These are phyloP conservation scores for Ceratina calcarata DNA, from an alignment of 1,140 invertebrate genomes.

Conservation along the genomic window DNA sequence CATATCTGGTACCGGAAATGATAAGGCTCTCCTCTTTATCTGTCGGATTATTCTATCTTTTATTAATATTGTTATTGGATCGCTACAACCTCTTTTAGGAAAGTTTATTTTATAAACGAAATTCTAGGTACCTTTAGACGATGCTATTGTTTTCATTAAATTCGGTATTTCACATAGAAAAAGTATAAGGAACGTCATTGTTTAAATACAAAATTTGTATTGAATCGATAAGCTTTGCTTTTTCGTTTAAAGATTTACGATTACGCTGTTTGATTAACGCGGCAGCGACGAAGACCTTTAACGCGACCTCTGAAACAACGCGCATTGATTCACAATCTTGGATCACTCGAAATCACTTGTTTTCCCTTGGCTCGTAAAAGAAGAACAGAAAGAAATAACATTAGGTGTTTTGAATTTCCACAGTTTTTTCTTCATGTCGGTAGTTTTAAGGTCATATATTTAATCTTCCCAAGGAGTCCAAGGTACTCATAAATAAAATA, in stretches of 20 bases:
- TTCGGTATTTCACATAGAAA: too few relatives aligned
- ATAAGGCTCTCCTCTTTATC: slow-evolving; percentile 10
- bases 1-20: slow-evolving; percentile 28
- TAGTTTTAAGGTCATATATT: slow-evolving; percentile 4
- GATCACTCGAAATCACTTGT: slow-evolving; percentile 35
- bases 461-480: background rate
- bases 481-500: too few relatives aligned
- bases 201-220: background rate
- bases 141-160: too few relatives aligned
- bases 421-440: slow-evolving; percentile 1
- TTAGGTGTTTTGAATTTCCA: background rate
- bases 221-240: background rate
- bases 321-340: slow-evolving; percentile 34
- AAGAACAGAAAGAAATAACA: slow-evolving; percentile 14
- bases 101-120: too few relatives aligned
- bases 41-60: background rate
- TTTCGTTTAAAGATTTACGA: background rate
- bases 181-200: too few relatives aligned
- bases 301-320: slow-evolving; percentile 23
- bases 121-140: too few relatives aligned
- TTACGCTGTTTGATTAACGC: slow-evolving; percentile 4
- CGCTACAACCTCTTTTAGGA: background rate
- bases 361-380: slow-evolving; percentile 1
- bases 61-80: background rate
- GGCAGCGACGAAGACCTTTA: slow-evolving; percentile 34